Base-by-base conservation (phyloP, 2,113 vertebrate species). In the Mastomys coucha region DNA sequence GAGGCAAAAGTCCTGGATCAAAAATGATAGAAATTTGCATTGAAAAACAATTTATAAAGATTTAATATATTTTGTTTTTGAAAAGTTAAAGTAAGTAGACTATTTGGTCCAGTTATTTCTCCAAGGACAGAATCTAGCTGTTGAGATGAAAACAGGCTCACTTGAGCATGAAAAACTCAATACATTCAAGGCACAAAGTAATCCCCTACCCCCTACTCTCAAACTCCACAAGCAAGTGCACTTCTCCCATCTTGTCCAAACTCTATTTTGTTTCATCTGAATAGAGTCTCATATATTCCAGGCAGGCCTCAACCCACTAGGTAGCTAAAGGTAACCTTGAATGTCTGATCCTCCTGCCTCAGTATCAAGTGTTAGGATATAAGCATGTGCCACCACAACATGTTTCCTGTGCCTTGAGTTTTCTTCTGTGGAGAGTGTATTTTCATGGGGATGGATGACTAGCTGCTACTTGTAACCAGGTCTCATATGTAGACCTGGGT, bases 51-150 rank as follows among this genome's bases (percentile, higher is more conserved):
- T 10, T 45, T 36, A 28, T 16, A n/a, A 73, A 81, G 51, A 65
- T 0, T 77, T 39, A 88, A 31, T 12, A 78, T 20, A 49, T 39
- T 77, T 80, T n/a, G 72, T 80, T 85, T 36, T 94, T 26, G 94
- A 12, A 86, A 31, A 93, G 33, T 77, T 89, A 89, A 93, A 92
- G 17, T 67, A 86, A 81, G 90, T 49, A 78, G 69, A 28, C 2
- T 13, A 20, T n/a, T 72, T n/a, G 70, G 36, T 20, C 0, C 39
- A 36, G n/a, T n/a, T n/a, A 31, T 91, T 88, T 42, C 85, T 78
- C 72, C 6, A 63, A 84, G 53, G 19, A 85, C 5, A 86, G n/a
- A 85, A 22, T 76, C n/a, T 14, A 72, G 24, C 28, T 81, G 14
- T 89, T 31, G 86, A 86, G 88, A 88, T 56, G 51, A 93, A 95